Evolutionary conservation across 1,140 invertebrate species (phyloP), one percentile per base, ranked within the genome.

Genomic region (Drosophila fuyamai): DNA sequence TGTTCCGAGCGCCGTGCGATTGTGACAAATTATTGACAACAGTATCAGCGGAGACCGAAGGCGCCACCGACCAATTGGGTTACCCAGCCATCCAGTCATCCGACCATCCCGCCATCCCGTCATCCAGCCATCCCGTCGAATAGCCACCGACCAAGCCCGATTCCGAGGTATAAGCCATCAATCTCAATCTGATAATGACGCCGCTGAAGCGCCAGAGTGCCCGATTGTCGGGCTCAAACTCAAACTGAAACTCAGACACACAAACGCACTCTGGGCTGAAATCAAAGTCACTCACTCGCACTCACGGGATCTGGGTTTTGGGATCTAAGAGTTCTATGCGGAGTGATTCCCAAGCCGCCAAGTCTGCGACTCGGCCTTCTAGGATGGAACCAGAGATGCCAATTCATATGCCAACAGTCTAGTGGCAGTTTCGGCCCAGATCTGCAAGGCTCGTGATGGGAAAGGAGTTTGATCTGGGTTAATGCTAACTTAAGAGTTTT

Each of bases 1-100:
- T 89, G 81, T 85, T 71, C 62, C 79, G 50, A 81, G 79, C 85
- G 81, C 76, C 68, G 80, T 77, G 90, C 84, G 80, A 83, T 84
- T 84, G 90, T 91, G 90, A 91, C 90, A 91, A 91, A 91, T 91
- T 91, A 91, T 91, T 86, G 76, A 85, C 81, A 84, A 90, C 57
- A 89, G 88, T 89, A 89, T 79, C 79, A 67, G 62, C 46, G 40
- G 18, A 54, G 43, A 58, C 5, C 18, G 29, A 46, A 50, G 51
- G 50, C 74, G 62, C 40, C 41, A 32, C 23, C 38, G 32, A 50
- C 35, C 65, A 59, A 47, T 40, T 40, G 51, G 58, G 41, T n/a
- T 40, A n/a, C n/a, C 12, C 48, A 35, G 29, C 13, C 48, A 53
- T 53, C 50, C 50, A 16, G 35, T 13, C 47, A 23, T 10, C 18